Base-by-base conservation (phyloP, 2,113 vertebrate genomes). In the Vulpes lagopus region DNA sequence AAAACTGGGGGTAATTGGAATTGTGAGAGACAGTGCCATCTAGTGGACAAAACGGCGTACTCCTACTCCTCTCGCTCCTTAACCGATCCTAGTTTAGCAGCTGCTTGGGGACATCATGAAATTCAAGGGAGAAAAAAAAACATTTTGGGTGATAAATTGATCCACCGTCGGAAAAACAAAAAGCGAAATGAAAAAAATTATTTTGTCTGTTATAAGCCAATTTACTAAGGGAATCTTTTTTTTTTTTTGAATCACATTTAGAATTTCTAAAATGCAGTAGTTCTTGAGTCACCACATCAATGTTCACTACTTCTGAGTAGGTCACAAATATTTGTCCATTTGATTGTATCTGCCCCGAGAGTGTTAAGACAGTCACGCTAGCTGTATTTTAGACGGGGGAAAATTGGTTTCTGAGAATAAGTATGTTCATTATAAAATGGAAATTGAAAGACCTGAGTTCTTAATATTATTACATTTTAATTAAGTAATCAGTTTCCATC, bases 21-120 rank as follows among this genome's bases (percentile, higher is more conserved):
- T 78, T 30, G n/a, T 92, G 23, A 74, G 81, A 78, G 65, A 79
- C 93, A 65, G 2, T 3, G 16, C 96, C 97, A 96, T 89, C 94
- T 83, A 7, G 88, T 95, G 97, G 96, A 65, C 15, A 81, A 80
- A 95, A 6, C n/a, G 0, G 9, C 53, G 5, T 43, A 78, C 3
- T 27, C 23, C 23, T 25, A 22, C 51, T 60, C 27, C 38, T 76
- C 53, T 71, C 38, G 25, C 25, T 64, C 25, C 3, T 69, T 67
- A 55, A 78, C 2, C 2, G 71, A 51, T 8, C 38, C 16, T 20
- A 7, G 17, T 55, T 19, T 1, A 53, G 35, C 17, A 43, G 74
- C 55, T 16, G 25, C 25, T 89, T 79, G 60, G 74, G 90, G 53
- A 64, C 23, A 27, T 5, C 51, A 55, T 59, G 78, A 73, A 89